Base-by-base conservation (phyloP, 2,888 invertebrate genomes). In the Tachystola acroxantha region DNA sequence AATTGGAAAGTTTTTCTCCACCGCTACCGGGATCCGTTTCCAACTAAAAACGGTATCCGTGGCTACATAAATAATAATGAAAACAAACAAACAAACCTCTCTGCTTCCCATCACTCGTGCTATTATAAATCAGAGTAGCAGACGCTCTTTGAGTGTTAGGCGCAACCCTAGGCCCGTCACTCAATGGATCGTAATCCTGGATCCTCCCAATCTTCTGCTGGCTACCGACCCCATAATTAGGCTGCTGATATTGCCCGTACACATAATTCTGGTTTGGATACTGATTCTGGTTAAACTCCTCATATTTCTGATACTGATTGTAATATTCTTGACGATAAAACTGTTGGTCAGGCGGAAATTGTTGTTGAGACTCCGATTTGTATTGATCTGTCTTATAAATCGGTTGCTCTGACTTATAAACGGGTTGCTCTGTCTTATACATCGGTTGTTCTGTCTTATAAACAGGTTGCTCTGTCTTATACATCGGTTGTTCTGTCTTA, bases 71-170 rank as follows among this genome's bases (percentile, higher is more conserved):
- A n/a, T n/a, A n/a, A n/a, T n/a, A n/a, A n/a, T n/a, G n/a, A n/a
- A n/a, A n/a, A n/a, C n/a, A n/a, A n/a, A n/a, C n/a, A n/a, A n/a
- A n/a, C 32, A 27, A 38, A 43, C 24, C 42, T 36, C 34, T 36
- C 22, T 32, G 20, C 32, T 72, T 79, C 7, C 67, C 74, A 40
- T 85, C 82, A 42, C 58, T 73, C 34, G 81, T 78, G 59, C 82
- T 70, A 54, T 95, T 95, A 76, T 96, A 96, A 60, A 96, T 95
- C 48, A 96, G 89, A 11, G 95, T 95, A 34, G 95, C 93, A 2
- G 93, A 93, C 56, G 93, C 92, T 55, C 94, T 88, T 42, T 92
- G 91, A 3, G 94, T 92, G 64, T 93, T 93, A 0, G 93, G 92
- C 42, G 90, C 88, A 32, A 88, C 88, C 44, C 93, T 88, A 10